Conservation (phyloP, 2,113 vertebrate species). For the Pelusios castaneus region DNA sequence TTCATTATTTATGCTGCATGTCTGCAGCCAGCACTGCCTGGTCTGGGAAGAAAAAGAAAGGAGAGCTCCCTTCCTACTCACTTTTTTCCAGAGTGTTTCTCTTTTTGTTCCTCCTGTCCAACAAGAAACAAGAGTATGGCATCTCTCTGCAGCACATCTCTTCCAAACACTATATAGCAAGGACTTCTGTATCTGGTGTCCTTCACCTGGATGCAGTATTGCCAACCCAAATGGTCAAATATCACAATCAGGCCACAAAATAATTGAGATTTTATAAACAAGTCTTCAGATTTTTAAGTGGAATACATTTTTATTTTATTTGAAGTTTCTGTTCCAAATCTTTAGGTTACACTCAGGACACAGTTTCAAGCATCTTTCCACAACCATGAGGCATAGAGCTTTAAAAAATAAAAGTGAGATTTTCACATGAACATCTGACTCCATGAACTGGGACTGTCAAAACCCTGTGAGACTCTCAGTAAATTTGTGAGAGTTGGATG, state of each 20-base stretch:
- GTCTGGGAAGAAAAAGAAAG: not conserved
- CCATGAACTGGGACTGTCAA: not conserved
- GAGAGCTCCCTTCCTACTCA: not conserved
- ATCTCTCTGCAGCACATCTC: no score
- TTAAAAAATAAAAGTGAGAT: not conserved
- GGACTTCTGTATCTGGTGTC: not conserved
- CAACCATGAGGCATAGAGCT: not conserved
- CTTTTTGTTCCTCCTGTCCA: no score
- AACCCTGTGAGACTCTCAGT: not conserved
- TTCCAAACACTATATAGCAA: no score
- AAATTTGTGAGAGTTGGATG: not conserved
- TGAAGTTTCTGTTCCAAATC: not conserved
- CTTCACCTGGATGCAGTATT: not conserved
- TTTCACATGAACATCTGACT: not conserved
- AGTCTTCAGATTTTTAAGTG: not conserved
- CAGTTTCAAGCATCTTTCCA: rapidly evolving
- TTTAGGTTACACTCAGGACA: not conserved
- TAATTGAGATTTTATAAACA: rapidly evolving
- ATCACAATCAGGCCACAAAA: not conserved
- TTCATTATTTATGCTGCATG: conserved; percentile 23
- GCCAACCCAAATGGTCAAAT: not conserved
- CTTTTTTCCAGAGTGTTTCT: no score
- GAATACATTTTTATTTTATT: not conserved
- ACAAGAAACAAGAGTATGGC: no score
- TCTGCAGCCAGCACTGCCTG: conserved; percentile 9